phyloP scores from a whole-genome alignment of 1,140 invertebrate genomes.

The Wasmannia auropunctata region DNA sequence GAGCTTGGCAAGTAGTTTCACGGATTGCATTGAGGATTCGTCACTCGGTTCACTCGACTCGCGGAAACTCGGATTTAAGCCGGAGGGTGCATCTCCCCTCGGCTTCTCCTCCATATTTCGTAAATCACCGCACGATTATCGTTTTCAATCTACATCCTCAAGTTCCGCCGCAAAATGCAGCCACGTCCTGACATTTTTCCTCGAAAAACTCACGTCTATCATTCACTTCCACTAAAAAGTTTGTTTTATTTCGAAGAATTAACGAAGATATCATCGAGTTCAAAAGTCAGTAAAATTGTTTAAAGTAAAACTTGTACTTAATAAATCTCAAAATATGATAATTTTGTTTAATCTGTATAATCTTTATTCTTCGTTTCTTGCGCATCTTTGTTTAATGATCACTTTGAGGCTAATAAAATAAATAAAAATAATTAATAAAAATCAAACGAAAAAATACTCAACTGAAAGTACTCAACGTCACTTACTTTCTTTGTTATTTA shows the following conservation, averaged over 20 bases:
- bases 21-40: background rate
- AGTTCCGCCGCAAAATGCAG: background rate
- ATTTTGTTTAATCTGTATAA: background rate
- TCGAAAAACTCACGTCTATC: background rate
- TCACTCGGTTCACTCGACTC: background rate
- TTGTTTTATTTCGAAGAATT: background rate
- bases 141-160: background rate
- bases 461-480: background rate
- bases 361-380: conserved; percentile 5
- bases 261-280: background rate
- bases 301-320: background rate
- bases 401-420: background rate
- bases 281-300: background rate
- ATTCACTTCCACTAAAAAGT: background rate
- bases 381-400: background rate
- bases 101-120: conserved; percentile 31
- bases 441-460: background rate
- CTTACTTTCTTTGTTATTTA: background rate
- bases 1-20: conserved; percentile 39
- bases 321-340: background rate
- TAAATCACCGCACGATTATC: background rate
- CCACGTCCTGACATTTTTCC: background rate
- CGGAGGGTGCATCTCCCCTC: background rate
- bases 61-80: conserved; percentile 7
- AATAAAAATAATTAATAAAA: background rate